A percentile compares a stretch with the other conserved stretches of the same genome.
These are phyloP conservation scores for Eugnorisma glareosa DNA, from an alignment of 2,888 invertebrate species.

Conservation along the genomic window DNA sequence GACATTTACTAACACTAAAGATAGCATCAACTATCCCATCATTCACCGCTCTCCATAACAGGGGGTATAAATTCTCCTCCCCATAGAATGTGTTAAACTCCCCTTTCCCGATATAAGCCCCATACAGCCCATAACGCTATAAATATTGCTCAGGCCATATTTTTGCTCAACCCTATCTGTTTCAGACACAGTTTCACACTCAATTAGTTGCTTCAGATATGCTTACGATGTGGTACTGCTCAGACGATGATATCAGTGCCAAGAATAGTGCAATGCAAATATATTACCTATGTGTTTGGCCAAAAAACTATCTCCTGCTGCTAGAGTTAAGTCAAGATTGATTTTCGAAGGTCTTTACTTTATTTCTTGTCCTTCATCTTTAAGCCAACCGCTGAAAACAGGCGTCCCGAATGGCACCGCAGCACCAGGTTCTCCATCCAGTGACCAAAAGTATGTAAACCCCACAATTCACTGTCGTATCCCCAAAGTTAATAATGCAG, in stretches of 20 bases:
- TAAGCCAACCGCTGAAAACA: background rate
- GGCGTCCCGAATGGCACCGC: background rate
- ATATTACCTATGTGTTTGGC: no score
- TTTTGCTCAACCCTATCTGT: conserved; percentile 47
- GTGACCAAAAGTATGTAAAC: background rate
- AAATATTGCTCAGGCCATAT: conserved; percentile 44
- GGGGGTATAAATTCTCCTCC: conserved; percentile 49
- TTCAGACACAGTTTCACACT: conserved; percentile 64
- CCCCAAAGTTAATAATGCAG: conserved; percentile 23
- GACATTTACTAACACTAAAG: conserved; percentile 19
- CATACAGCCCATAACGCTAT: conserved; percentile 28
- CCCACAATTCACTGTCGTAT: conserved; percentile 9
- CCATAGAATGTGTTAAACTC: conserved; percentile 58
- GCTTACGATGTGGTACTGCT: background rate
- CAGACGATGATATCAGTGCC: background rate
- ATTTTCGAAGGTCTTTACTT: background rate
- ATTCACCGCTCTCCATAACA: conserved; percentile 31
- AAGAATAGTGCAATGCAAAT: background rate
- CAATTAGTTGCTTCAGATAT: conserved; percentile 54
- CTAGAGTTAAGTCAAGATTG: background rate
- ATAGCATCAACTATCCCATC: conserved; percentile 44
- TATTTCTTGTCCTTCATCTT: background rate
- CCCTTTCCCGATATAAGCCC: conserved; percentile 36
- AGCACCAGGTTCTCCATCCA: background rate
- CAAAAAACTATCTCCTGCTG: no score